phyloP scores from a whole-genome alignment of 2,113 vertebrate species.

The Desmodus rotundus region DNA sequence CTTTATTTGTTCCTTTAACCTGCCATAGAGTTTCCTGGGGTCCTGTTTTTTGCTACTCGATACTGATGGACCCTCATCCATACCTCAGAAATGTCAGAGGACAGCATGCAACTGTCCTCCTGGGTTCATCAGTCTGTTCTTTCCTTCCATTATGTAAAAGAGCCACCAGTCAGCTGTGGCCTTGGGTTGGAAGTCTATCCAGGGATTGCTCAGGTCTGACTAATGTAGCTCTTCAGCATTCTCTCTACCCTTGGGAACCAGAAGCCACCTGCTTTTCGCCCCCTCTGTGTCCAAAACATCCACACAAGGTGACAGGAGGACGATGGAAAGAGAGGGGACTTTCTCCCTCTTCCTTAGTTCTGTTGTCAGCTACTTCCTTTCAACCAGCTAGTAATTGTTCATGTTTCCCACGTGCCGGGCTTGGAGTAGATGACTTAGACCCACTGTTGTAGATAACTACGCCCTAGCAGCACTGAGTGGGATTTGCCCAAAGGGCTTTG shows the following conservation, averaged over 20 bases:
- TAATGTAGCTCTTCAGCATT: background rate
- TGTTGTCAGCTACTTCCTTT: background rate
- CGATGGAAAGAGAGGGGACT: background rate
- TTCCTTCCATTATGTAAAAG: background rate
- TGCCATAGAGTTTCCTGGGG: background rate
- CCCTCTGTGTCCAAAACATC: background rate
- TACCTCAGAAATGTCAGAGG: background rate
- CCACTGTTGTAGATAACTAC: background rate
- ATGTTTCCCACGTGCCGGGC: background rate
- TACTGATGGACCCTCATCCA: rapidly evolving
- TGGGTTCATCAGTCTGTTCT: background rate
- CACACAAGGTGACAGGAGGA: background rate
- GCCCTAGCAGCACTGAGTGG: background rate
- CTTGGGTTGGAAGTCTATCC: background rate
- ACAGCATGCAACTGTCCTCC: rapidly evolving
- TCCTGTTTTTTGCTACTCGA: background rate
- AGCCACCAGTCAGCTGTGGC: background rate
- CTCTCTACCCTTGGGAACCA: background rate
- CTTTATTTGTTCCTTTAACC: background rate
- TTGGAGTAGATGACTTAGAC: background rate
- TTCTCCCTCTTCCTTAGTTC: background rate
- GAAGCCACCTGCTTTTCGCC: background rate
- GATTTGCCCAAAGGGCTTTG: background rate
- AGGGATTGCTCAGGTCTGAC: background rate
- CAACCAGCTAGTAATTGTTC: background rate